These are phyloP conservation scores for Agapornis roseicollis DNA, from an alignment of 2,113 vertebrate species.

Conservation along the genomic window DNA sequence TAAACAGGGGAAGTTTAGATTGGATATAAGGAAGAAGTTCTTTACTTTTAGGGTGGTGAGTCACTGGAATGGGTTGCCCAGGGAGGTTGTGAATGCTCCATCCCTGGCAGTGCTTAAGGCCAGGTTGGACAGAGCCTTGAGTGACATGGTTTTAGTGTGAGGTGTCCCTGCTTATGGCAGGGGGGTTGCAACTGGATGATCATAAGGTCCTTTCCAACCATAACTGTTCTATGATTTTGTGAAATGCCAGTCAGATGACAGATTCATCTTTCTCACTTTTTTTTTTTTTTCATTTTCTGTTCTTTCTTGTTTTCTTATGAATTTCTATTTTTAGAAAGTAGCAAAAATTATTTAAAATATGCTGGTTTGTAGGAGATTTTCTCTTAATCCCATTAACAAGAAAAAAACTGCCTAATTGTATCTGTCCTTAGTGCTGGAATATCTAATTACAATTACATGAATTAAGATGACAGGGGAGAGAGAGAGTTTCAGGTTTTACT, in stretches of 20 bases:
- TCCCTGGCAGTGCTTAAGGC: no score
- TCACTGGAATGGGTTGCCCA: no score
- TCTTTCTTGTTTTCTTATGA: background rate
- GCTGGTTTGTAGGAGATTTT: background rate
- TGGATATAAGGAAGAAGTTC: no score
- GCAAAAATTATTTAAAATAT: background rate
- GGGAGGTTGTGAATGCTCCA: no score
- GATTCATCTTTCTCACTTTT: background rate
- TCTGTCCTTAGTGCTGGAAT: background rate
- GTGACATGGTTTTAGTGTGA: no score
- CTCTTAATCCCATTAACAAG: background rate
- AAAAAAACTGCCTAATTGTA: background rate
- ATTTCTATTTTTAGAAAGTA: background rate
- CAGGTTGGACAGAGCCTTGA: no score
- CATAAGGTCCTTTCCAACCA: no score
- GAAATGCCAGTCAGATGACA: background rate
- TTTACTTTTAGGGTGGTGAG: no score
- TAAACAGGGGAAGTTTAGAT: no score
- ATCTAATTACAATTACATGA: background rate
- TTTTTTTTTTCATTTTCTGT: background rate
- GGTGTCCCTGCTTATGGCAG: no score
- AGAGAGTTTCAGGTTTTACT: background rate
- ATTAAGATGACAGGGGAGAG: background rate
- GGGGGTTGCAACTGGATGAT: no score
- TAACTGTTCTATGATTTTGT: no score